Base-by-base conservation (phyloP, 1,140 invertebrate species). In the Neuroterus valhalla region DNA sequence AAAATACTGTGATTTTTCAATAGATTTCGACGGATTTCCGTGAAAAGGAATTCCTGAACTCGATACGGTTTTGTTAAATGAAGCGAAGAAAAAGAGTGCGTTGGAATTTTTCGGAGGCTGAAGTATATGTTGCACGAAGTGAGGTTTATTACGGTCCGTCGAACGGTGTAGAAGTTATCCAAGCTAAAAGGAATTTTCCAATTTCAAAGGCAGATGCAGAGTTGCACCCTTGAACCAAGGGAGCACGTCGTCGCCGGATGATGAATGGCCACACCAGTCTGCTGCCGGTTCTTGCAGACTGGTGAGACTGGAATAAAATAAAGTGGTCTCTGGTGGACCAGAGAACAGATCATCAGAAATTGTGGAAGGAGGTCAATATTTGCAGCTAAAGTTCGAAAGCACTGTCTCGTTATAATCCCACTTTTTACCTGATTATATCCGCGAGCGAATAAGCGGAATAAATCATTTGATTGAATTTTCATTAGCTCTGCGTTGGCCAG, bases 181-280 rank as follows among this genome's bases (percentile, higher is more conserved):
- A 62, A 72, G 70, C 66, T 69, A 69, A 19, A 43, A 77, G 70
- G 76, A 83, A 80, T 80, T 83, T 81, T 83, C 80, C 81, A 81
- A 81, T 81, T 81, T 81, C 78, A 78, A 81, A 80, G 74, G 76
- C 76, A 81, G 77, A 82, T 80, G 77, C 76, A 80, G 73, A 73
- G 42, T 72, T 66, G 68, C 31, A 68, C 46, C 62, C 23, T 17
- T 38, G 66, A 70, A 75, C 66, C 70, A 71, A 45, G 68, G 72
- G 48, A 48, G 68, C n/a, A 31, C 44, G 55, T 55, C 67, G 75
- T 76, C 74, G 46, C 70, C 55, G 68, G 48, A 77, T 81, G 78
- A 82, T 82, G 75, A 74, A 76, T 81, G 44, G 72, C 38, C 62
- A 50, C 38, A 66, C 46, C 66, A 46, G 68, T 70, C 15, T 70